These are phyloP conservation scores for Stictonetta naevosa DNA, from an alignment of 2,113 vertebrate genomes.

Conservation along the genomic window DNA sequence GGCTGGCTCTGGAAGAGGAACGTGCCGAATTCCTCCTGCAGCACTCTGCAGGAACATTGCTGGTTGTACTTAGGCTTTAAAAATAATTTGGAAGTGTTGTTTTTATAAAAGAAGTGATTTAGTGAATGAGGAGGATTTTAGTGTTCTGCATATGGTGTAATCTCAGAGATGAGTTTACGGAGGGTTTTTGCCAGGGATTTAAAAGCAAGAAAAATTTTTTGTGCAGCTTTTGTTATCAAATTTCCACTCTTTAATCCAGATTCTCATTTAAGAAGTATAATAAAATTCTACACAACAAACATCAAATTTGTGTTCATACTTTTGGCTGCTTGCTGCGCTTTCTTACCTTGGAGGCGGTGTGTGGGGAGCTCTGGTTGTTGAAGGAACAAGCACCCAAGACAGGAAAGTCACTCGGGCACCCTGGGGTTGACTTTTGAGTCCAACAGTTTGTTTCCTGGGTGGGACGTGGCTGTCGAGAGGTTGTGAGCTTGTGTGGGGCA, in stretches of 20 bases:
- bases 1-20: conserved; percentile 21
- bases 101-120: neutral
- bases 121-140: neutral
- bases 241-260: neutral
- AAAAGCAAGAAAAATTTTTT: neutral
- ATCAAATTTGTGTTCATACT: neutral
- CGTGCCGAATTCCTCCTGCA: fast-evolving
- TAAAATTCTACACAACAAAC: neutral
- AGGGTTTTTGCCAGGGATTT: neutral
- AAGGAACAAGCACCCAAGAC: neutral
- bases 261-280: neutral
- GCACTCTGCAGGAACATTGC: neutral
- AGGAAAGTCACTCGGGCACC: neutral
- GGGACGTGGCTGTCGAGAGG: neutral
- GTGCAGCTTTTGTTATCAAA: neutral
- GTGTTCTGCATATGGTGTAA: neutral
- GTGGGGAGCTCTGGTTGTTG: neutral
- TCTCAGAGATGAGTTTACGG: neutral
- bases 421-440: neutral
- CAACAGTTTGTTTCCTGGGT: neutral
- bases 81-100: neutral
- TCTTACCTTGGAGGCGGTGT: neutral
- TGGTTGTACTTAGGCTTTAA: neutral
- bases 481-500: neutral
- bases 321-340: neutral